Conservation (phyloP, 2,888 invertebrate species). For the Drosophila seclusa region DNA sequence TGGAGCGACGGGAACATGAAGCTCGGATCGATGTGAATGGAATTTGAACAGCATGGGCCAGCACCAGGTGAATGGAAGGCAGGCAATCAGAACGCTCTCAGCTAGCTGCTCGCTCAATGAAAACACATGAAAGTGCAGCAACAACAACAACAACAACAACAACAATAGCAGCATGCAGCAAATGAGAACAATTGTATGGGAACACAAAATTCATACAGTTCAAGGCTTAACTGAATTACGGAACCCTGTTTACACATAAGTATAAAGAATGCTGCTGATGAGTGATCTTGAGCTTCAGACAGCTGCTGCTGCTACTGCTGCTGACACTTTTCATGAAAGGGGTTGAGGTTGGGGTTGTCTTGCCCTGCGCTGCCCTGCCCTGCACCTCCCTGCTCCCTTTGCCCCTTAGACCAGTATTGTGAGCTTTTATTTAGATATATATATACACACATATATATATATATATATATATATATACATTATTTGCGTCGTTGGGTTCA, state of each 20-base stretch:
- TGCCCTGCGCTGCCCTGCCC: constrained; percentile 4
- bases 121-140: constrained; percentile 8
- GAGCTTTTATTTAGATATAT: constrained; percentile 18
- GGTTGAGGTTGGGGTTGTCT: constrained; percentile 35
- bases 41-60: constrained; percentile 22
- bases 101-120: constrained; percentile 9
- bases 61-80: constrained; percentile 44
- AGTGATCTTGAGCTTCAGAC: constrained; percentile 39
- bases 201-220: constrained; percentile 24
- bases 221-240: constrained; percentile 24
- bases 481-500: constrained; percentile 65
- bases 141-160: background rate
- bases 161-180: background rate
- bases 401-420: constrained; percentile 11
- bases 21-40: constrained; percentile 48
- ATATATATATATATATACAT: background rate
- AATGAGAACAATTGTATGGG: constrained; percentile 18
- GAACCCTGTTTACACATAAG: constrained; percentile 9
- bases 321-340: constrained; percentile 35
- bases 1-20: constrained; percentile 32
- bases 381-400: background rate
- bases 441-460: background rate
- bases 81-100: constrained; percentile 38
- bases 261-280: background rate
- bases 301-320: constrained; percentile 48